Evolutionary conservation across 2,797 vertebrate genomes (phyloP), one percentile per base, ranked within the genome.

Genomic region (Oreortyx pictus): DNA sequence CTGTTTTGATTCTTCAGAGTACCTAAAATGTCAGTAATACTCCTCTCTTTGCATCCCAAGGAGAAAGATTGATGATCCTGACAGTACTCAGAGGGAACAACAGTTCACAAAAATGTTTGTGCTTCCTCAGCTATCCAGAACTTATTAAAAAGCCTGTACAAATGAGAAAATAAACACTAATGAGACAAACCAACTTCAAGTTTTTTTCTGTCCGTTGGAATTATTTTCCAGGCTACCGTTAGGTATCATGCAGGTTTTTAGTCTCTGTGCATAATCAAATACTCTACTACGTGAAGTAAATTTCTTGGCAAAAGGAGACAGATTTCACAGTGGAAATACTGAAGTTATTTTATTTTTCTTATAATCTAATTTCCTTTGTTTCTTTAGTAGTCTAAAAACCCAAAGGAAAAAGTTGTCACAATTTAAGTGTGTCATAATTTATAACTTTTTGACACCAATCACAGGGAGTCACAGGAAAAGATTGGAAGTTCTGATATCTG

Each of bases 281-380:
- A 80, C 18, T 79, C 44, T 65, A 70, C 54, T 35, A 67, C 66
- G 77, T 89, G 68, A 90, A 86, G 39, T 41, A 6, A 90, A 92
- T 88, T 86, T 81, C 27, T 91, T 82, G 71, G 65, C 31, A 65
- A 96, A 95, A 93, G 59, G 27, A 37, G 52, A 60, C 35, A 78
- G 76, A 80, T 86, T 93, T 84, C 85, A 91, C 64, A 88, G 52
- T 57, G 64, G 74, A 95, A 94, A 86, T 61, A 81, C 13, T 57
- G 61, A 92, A 82, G 24, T 64, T 89, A 82, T 84, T 96, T 95
- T 89, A 64, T 73, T 91, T 41, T 23, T 90, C 87, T 60, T 33
- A 50, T 87, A 2, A 77, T 86, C 74, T 81, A 65, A 90, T 83
- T 78, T 91, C 39, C 57, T 93, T 94, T 92, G 73, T 90, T 93